Conservation (phyloP, 1,140 invertebrate genomes). For the Octopus bimaculoides region DNA sequence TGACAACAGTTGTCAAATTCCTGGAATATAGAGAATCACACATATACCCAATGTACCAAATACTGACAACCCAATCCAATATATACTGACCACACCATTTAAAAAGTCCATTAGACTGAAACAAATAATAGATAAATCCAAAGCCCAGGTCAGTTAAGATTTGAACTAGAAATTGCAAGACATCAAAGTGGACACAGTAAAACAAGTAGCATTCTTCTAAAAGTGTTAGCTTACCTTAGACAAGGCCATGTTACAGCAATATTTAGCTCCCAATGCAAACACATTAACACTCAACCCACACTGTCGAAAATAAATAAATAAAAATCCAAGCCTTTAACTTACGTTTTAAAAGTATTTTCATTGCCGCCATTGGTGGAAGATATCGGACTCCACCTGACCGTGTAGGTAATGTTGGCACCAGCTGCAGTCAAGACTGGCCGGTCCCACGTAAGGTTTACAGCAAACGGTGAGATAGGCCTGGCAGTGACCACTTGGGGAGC, state of each 20-base stretch:
- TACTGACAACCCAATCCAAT: too few relatives aligned
- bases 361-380: background rate
- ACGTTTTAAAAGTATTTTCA: background rate
- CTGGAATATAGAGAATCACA: background rate
- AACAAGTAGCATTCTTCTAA: too few relatives aligned
- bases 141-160: too few relatives aligned
- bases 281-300: background rate
- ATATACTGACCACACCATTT: too few relatives aligned
- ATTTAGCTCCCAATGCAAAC: too few relatives aligned
- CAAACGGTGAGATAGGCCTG: background rate
- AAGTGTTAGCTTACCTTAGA: too few relatives aligned
- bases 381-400: background rate
- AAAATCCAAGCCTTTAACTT: background rate
- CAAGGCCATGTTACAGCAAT: too few relatives aligned
- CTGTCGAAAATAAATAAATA: background rate
- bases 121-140: too few relatives aligned
- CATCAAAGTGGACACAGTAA: too few relatives aligned
- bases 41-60: background rate
- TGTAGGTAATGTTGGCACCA: background rate
- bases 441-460: slow-evolving; percentile 10
- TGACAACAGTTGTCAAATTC: background rate
- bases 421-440: background rate
- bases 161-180: too few relatives aligned
- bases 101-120: too few relatives aligned
- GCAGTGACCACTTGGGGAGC: background rate